Evolutionary conservation across 2,113 vertebrate genomes (phyloP).

Genomic region (Mionectes macconnelli): DNA sequence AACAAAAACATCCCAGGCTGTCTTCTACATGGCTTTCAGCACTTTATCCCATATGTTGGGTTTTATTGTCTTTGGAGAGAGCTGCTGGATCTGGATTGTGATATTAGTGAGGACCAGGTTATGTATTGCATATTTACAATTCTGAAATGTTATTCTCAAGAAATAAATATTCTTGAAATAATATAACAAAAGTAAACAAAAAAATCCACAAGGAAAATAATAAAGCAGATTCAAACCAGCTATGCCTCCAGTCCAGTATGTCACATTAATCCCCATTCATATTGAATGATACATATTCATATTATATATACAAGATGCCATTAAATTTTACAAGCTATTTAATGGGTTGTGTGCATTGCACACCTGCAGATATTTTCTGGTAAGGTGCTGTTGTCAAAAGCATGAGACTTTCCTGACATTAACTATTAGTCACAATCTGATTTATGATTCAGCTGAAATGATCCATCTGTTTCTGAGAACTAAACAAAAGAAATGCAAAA

Average conservation of each 20-base stretch:
- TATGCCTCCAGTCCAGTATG: neutral
- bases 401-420: neutral
- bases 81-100: neutral
- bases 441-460: conserved; percentile 20
- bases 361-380: neutral
- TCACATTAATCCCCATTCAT: neutral
- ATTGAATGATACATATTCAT: neutral
- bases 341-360: neutral
- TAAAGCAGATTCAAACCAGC: neutral
- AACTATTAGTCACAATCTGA: neutral
- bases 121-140: neutral
- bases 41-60: neutral
- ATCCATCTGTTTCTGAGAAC: conserved; percentile 12
- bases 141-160: neutral
- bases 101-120: neutral
- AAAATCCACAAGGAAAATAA: neutral
- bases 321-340: neutral
- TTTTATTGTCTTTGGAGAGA: neutral
- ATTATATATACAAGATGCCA: neutral
- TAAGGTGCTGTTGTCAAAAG: neutral
- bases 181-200: neutral
- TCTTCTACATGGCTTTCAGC: neutral
- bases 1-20: neutral
- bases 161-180: neutral
- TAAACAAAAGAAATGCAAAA: neutral